A percentile compares a stretch with the other conserved stretches of the same genome.
Evolutionary conservation across 2,113 vertebrate species (phyloP).

Genomic region (Noctilio leporinus): DNA sequence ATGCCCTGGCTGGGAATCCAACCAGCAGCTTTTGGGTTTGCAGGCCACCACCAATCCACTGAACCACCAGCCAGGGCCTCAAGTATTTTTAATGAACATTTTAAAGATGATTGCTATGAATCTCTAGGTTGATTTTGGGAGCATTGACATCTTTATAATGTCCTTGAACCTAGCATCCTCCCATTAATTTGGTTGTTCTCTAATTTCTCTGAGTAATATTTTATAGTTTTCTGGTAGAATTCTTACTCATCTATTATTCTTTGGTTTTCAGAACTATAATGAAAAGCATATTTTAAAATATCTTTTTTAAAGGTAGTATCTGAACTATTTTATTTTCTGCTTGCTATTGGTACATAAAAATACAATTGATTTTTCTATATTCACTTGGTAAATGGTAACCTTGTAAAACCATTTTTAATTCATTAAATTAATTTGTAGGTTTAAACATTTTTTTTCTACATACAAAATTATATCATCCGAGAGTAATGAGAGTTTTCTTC

Average conservation of each 20-base stretch:
- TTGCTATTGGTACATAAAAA: background rate
- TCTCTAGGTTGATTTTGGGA: background rate
- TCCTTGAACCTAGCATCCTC: background rate
- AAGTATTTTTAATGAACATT: background rate
- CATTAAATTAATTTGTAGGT: background rate
- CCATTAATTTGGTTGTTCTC: background rate
- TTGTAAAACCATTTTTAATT: slow-evolving; percentile 2
- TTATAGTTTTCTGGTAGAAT: background rate
- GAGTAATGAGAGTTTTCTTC: background rate
- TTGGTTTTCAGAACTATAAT: background rate
- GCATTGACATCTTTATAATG: background rate
- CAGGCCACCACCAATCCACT: too few species aligned
- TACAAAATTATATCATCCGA: background rate
- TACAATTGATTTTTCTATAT: background rate
- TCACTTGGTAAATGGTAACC: background rate
- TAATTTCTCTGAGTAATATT: background rate
- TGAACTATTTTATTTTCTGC: background rate
- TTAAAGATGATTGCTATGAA: background rate
- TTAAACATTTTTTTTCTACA: background rate
- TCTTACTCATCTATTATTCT: background rate
- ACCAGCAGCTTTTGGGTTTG: too few species aligned
- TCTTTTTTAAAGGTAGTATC: background rate
- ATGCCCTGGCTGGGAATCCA: too few species aligned
- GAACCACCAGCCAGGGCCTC: too few species aligned
- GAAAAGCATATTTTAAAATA: background rate